Percentiles rank a stretch among this genome's conserved stretches.
These are phyloP conservation scores for Furnarius figulus DNA, from an alignment of 2,113 vertebrate genomes.

Conservation along the genomic window DNA sequence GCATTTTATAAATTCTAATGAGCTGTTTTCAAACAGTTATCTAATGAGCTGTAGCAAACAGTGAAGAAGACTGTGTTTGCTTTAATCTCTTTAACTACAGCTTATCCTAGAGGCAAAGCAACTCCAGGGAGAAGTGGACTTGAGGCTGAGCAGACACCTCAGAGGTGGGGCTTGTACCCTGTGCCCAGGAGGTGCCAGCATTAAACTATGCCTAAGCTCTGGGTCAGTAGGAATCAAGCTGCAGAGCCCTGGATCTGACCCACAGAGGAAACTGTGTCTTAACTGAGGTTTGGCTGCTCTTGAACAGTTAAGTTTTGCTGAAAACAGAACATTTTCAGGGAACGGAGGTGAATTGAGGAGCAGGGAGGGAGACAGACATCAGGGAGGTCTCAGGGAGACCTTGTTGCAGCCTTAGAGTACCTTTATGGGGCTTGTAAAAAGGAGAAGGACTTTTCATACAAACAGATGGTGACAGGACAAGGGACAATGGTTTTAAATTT, in stretches of 20 bases:
- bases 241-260: neutral
- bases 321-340: neutral
- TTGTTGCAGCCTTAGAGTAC: neutral
- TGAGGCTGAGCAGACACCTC: neutral
- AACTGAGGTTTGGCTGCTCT: neutral
- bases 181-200: neutral
- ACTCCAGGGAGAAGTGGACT: neutral
- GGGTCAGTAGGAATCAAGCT: neutral
- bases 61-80: neutral
- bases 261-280: neutral
- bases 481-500: neutral
- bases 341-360: neutral
- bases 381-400: neutral
- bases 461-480: neutral
- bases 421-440: neutral
- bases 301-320: neutral
- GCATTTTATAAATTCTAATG: conserved; percentile 35
- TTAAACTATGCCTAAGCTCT: neutral
- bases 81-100: conserved; percentile 25
- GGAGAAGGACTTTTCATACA: neutral
- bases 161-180: neutral
- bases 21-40: conserved; percentile 23
- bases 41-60: conserved; percentile 45
- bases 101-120: neutral
- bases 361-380: neutral